Conservation (phyloP, 2,113 vertebrate genomes). For the Eurypyga helias region DNA sequence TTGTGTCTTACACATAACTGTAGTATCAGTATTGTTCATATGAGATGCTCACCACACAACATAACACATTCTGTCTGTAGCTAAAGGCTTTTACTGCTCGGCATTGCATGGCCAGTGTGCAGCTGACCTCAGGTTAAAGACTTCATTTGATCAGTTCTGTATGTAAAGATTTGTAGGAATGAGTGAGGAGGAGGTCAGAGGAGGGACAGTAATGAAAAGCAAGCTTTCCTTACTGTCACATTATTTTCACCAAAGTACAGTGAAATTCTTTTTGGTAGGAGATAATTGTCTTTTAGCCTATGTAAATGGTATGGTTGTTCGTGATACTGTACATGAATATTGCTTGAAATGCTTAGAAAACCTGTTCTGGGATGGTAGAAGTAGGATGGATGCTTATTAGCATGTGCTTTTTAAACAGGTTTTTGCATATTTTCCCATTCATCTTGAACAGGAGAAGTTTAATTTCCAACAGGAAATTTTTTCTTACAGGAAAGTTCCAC, state of each 20-base stretch:
- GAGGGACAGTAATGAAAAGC: not conserved
- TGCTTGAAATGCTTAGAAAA: not conserved
- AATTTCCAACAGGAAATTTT: not conserved
- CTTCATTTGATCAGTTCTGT: not conserved
- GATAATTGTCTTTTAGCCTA: not conserved
- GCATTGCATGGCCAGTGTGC: not conserved
- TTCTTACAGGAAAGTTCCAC: no score
- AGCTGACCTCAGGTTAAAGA: not conserved
- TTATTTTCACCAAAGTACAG: not conserved
- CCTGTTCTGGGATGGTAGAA: not conserved
- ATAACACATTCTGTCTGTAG: not conserved
- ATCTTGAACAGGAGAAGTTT: not conserved
- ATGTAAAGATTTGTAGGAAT: not conserved
- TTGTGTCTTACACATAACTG: not conserved
- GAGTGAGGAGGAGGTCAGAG: not conserved
- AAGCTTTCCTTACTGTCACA: not conserved
- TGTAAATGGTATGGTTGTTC: not conserved
- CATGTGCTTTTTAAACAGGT: not conserved
- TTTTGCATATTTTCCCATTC: not conserved
- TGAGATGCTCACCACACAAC: not conserved
- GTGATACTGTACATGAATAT: not conserved
- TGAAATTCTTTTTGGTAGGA: not conserved
- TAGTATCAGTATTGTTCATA: fast-evolving
- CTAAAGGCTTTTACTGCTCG: not conserved
- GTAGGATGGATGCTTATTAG: not conserved